Conservation (phyloP, 1,140 invertebrate genomes). For the Drosophila paulistorum region DNA sequence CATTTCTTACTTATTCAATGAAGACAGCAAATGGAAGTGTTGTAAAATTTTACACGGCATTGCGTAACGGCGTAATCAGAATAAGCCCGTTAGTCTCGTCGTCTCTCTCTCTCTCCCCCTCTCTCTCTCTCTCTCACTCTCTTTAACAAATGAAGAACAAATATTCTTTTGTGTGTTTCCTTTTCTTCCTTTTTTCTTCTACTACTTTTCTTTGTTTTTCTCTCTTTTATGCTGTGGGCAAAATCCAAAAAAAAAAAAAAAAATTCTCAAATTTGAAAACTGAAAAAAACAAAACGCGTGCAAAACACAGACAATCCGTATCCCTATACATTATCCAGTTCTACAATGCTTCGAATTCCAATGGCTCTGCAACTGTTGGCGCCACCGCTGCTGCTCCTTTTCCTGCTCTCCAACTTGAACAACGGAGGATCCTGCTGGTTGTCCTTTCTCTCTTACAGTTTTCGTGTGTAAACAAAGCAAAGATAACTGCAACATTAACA, state of each 20-base stretch:
- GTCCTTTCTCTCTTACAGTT: conserved; percentile 28
- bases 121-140: neutral
- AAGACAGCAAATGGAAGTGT: neutral
- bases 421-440: conserved; percentile 47
- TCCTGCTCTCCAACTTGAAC: conserved; percentile 6
- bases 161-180: conserved; percentile 79
- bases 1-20: neutral
- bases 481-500: conserved; percentile 25
- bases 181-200: conserved; percentile 81
- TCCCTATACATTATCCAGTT: conserved; percentile 48
- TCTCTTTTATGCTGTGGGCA: conserved; percentile 76
- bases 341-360: conserved; percentile 35
- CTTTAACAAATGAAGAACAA: conserved; percentile 62
- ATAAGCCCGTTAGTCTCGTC: conserved; percentile 26
- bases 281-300: conserved; percentile 51
- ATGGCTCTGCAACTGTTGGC: conserved; percentile 47
- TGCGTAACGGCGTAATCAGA: neutral
- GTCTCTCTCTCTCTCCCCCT: neutral
- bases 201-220: conserved; percentile 78
- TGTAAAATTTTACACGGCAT: conserved; percentile 24
- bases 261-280: conserved; percentile 26
- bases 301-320: conserved; percentile 67
- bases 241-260: conserved; percentile 30
- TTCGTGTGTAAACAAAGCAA: conserved; percentile 12
- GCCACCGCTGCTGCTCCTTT: conserved; percentile 23